Evolutionary conservation across 2,797 vertebrate species (phyloP), one percentile per base, ranked within the genome.

Genomic region (Dermochelys coriacea): DNA sequence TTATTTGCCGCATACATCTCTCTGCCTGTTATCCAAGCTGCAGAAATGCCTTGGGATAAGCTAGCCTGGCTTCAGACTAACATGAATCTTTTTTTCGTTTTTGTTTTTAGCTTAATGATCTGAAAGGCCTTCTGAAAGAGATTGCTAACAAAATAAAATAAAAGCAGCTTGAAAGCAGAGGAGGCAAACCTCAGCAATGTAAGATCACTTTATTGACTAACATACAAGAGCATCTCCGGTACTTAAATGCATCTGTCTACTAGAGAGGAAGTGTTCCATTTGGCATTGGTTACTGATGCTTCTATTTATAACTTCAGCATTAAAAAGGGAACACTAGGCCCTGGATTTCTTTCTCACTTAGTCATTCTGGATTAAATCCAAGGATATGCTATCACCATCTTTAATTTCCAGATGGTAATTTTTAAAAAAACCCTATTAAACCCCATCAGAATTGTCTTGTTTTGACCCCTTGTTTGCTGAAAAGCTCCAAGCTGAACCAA

Each of bases 101-200:
- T 37, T 80, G 82, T 41, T n/a, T 51, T 41, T 82, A 98, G 98
- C 95, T 98, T 6, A 98, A 97, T 49, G 98, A 98, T 89, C 97
- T 98, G 95, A 98, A 98, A 92, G 75, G 97, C 74, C 97, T 98
- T 84, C 97, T 98, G 93, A 98, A 98, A 94, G 98, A 98, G 94
- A 97, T 98, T 84, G 96, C 97, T 51, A 97, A 82, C 95, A 98
- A 91, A 94, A 95, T 98, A 57, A 97, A 95, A 84, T 97, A 90
- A 98, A 74, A 83, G 49, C 55, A 82, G 5, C 77, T 85, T 89
- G 90, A 84, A 92, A 71, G 45, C 59, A 64, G 86, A 74, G 88
- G 52, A 84, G 87, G 68, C 80, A 52, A 83, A 78, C 84, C 11
- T 27, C 81, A 94, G 81, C 79, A 31, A n/a, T 83, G 95, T 95